Evolutionary conservation across 2,797 vertebrate species (phyloP).

Genomic region (Momotus momota): DNA sequence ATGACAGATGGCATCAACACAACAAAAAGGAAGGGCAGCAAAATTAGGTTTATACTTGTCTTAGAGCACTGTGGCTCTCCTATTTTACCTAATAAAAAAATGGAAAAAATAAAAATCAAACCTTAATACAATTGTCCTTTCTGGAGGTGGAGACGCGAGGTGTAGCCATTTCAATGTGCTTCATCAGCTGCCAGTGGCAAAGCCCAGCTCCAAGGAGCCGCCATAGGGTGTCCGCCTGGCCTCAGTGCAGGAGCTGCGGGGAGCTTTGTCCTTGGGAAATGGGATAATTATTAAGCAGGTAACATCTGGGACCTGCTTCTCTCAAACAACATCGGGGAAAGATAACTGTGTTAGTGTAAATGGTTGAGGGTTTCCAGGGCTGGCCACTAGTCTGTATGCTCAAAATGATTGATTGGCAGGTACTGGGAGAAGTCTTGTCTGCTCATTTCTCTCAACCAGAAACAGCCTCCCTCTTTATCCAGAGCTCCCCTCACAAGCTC

Average conservation of each 20-base stretch:
- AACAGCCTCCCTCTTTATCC: neutral
- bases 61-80: neutral
- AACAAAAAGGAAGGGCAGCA: neutral
- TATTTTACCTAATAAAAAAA: neutral
- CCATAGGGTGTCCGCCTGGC: neutral
- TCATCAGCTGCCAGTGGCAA: neutral
- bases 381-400: neutral
- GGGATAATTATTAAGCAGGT: constrained; percentile 39
- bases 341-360: constrained; percentile 40
- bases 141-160: neutral
- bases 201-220: neutral
- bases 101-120: neutral
- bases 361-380: neutral
- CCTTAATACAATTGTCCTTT: constrained; percentile 35
- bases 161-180: neutral
- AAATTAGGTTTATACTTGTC: neutral
- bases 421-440: neutral
- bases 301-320: constrained; percentile 49
- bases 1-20: neutral
- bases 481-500: neutral
- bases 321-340: neutral
- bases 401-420: constrained; percentile 9
- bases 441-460: neutral
- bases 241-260: neutral
- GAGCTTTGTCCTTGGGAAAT: constrained; percentile 61